Conservation (phyloP, 2,113 vertebrate species). For the Sprattus sprattus region DNA sequence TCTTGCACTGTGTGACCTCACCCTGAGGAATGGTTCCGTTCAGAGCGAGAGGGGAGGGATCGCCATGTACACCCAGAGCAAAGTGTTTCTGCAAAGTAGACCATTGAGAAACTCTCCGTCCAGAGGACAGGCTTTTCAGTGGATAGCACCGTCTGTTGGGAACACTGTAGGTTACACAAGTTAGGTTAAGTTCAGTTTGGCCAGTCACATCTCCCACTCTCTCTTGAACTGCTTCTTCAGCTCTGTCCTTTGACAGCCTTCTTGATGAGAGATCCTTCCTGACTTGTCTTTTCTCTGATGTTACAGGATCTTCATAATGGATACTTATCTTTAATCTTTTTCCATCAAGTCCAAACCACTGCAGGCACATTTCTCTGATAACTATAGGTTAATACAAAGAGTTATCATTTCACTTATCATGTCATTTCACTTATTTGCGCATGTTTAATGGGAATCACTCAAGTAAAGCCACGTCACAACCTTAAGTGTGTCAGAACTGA, state of each 20-base stretch:
- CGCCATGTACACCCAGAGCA: neutral
- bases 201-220: neutral
- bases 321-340: neutral
- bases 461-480: too few relatives aligned
- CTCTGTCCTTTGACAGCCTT: neutral
- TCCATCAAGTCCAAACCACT: neutral
- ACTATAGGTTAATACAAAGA: neutral
- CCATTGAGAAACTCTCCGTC: neutral
- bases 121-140: neutral
- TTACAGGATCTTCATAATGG: neutral
- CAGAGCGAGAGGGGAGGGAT: neutral
- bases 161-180: neutral
- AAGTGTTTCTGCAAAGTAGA: neutral
- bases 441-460: too few relatives aligned
- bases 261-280: neutral
- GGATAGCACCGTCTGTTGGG: neutral
- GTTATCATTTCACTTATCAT: neutral
- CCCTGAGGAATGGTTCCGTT: conserved; percentile 6
- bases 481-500: neutral
- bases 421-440: too few relatives aligned
- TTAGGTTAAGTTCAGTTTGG: neutral
- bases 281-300: neutral
- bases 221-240: neutral
- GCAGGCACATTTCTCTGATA: neutral
- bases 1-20: neutral